phyloP scores from a whole-genome alignment of 2,888 invertebrate species.

The Patella depressa region DNA sequence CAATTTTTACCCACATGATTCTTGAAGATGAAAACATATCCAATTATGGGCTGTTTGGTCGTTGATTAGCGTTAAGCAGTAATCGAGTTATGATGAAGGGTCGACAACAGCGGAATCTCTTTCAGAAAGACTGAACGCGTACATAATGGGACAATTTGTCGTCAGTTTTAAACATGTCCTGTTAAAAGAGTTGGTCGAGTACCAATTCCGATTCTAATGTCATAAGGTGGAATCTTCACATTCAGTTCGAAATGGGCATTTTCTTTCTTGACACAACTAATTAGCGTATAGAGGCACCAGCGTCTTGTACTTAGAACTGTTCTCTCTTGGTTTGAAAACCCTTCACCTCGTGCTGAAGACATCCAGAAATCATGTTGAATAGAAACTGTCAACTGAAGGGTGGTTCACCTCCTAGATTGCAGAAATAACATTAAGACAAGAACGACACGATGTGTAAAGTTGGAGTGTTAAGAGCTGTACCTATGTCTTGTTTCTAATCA shows the following conservation, averaged over 20 bases:
- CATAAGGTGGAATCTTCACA: constrained; percentile 12
- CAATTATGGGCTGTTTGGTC: constrained; percentile 24
- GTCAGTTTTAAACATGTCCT: constrained; percentile 27
- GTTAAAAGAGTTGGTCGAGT: constrained; percentile 17
- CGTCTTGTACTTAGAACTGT: constrained; percentile 7
- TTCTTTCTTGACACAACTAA: constrained; percentile 12
- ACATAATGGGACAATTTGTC: constrained; percentile 26
- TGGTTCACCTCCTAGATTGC: neutral
- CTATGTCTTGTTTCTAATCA: neutral
- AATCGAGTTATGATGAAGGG: constrained; percentile 14
- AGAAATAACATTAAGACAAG: constrained; percentile 10
- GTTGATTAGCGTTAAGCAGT: constrained; percentile 22
- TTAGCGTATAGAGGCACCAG: constrained; percentile 12
- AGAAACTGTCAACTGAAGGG: neutral
- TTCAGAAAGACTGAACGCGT: constrained; percentile 20
- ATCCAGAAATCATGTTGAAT: constrained; percentile 1
- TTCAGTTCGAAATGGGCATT: constrained; percentile 7
- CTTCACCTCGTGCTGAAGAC: neutral
- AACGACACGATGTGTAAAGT: neutral
- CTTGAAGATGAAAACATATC: constrained; percentile 24
- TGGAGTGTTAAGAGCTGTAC: neutral
- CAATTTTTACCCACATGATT: constrained; percentile 5
- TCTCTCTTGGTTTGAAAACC: constrained; percentile 10
- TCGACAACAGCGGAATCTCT: constrained; percentile 21
- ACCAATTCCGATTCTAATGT: constrained; percentile 16